A percentile compares a stretch with the other conserved stretches of the same genome.
phyloP scores from a whole-genome alignment of 2,888 invertebrate species.

The Mythimna lalbum region DNA sequence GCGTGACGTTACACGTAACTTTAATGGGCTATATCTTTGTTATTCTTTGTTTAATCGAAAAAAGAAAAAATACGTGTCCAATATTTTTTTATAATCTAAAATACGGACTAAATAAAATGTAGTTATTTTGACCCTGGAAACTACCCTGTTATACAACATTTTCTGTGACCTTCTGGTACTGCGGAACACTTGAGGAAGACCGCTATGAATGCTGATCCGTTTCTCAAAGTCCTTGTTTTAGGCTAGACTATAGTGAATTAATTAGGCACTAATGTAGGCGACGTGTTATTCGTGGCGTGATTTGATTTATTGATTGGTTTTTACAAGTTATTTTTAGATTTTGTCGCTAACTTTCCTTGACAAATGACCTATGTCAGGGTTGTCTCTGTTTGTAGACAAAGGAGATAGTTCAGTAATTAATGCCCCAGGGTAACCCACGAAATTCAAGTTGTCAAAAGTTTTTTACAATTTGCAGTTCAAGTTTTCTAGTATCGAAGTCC shows the following conservation, averaged over 20 bases:
- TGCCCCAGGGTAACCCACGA: no score
- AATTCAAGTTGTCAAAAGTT: no score
- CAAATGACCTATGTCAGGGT: conserved; percentile 3
- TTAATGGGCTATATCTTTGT: no score
- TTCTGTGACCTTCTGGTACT: conserved; percentile 37
- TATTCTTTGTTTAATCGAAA: no score
- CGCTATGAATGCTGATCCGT: conserved; percentile 46
- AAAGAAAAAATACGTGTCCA: no score
- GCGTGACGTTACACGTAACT: no score
- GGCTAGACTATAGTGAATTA: conserved; percentile 48
- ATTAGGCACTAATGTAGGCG: conserved; percentile 41
- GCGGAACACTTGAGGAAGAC: conserved; percentile 10
- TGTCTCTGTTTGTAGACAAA: neutral
- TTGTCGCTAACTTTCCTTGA: conserved; percentile 39
- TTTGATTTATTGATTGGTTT: conserved; percentile 38
- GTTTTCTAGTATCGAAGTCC: no score
- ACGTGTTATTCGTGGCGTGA: conserved; percentile 42
- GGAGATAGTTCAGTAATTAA: no score
- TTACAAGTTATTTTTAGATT: conserved; percentile 18
- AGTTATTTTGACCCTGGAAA: no score
- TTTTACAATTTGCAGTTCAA: no score
- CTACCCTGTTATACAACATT: conserved; percentile 17
- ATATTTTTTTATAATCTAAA: no score
- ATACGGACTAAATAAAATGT: no score
- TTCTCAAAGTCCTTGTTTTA: conserved; percentile 59